These are phyloP conservation scores for Hypotaenidia okinawae DNA, from an alignment of 2,797 vertebrate species.

Conservation along the genomic window DNA sequence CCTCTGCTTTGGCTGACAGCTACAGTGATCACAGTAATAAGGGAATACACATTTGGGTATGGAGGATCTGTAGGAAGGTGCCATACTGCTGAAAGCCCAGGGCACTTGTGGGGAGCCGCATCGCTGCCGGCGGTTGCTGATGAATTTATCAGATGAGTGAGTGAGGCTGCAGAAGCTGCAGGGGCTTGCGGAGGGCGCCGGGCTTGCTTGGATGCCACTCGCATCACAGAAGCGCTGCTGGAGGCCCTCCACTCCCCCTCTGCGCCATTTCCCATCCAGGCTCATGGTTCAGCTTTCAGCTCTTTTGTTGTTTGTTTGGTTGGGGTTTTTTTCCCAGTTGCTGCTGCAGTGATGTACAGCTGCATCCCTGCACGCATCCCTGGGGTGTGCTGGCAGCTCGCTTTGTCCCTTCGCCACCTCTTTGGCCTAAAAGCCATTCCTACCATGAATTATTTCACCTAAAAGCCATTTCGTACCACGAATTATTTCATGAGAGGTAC, in stretches of 20 bases:
- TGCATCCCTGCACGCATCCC: accelerated
- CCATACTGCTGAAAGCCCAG: neutral
- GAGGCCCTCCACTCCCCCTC: neutral
- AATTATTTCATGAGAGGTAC: accelerated
- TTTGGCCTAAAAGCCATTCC: accelerated
- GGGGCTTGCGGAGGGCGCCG: neutral
- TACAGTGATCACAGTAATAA: neutral
- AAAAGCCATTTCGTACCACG: accelerated
- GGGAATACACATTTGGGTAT: neutral
- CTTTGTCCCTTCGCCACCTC: neutral
- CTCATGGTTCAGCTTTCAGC: neutral
- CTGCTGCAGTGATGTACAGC: accelerated
- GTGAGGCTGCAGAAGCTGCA: neutral
- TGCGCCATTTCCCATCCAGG: neutral
- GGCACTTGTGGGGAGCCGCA: neutral
- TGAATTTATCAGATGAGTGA: neutral
- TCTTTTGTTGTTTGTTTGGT: neutral
- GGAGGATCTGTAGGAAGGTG: neutral
- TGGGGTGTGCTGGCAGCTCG: accelerated
- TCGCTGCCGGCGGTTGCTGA: neutral
- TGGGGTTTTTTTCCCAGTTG: neutral
- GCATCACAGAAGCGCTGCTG: neutral
- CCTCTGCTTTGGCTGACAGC: neutral
- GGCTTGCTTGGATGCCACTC: accelerated
- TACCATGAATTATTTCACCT: accelerated